Evolutionary conservation across 2,113 vertebrate species (phyloP).

Genomic region (Benitochromis conjunctus): DNA sequence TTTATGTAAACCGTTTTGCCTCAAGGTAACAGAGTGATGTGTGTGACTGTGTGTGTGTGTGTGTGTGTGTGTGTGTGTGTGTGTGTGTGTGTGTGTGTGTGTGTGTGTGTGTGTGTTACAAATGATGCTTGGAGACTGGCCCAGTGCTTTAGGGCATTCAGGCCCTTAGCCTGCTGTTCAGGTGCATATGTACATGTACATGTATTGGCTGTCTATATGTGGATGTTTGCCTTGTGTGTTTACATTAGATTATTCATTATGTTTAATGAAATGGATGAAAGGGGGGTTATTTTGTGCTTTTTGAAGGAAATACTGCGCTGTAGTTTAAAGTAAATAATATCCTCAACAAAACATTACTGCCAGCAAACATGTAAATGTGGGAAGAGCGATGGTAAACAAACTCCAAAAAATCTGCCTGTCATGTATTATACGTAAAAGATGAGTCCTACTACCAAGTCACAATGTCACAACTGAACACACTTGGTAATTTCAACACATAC

Average conservation of each 20-base stretch:
- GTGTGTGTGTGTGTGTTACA: neutral
- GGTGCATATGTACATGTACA: neutral
- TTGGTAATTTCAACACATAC: neutral
- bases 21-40: conserved; percentile 5
- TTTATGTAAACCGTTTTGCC: conserved; percentile 51
- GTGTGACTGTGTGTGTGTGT: neutral
- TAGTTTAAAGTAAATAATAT: neutral
- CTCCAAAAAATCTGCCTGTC: neutral
- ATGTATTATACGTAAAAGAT: neutral
- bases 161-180: neutral
- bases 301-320: neutral
- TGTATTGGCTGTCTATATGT: neutral
- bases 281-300: neutral
- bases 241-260: neutral
- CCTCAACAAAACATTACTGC: neutral
- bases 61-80: neutral
- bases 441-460: neutral
- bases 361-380: neutral
- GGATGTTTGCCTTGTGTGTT: neutral
- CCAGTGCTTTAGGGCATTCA: neutral
- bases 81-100: neutral
- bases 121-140: conserved; percentile 16
- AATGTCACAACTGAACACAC: neutral
- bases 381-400: neutral
- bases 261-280: neutral